Evolutionary conservation across 1,140 invertebrate species (phyloP).

Genomic region (Pseudomyrmex flavicornis): DNA sequence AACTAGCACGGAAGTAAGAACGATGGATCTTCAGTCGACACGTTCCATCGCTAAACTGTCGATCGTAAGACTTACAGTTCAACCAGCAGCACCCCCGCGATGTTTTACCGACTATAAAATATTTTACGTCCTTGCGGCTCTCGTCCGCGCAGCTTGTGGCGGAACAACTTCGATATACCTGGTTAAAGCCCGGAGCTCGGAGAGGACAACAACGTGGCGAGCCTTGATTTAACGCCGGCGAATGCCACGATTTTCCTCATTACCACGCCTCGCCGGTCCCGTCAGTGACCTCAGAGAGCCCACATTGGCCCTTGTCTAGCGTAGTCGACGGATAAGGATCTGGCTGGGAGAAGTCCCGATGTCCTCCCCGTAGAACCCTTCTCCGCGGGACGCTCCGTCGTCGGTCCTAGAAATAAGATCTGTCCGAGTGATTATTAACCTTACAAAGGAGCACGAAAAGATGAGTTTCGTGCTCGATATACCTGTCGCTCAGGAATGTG

Average conservation of each 20-base stretch:
- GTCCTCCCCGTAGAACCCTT: not conserved
- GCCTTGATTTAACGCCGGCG: slow-evolving; percentile 34
- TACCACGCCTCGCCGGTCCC: not conserved
- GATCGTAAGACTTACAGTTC: slow-evolving; percentile 59
- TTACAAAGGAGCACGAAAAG: slow-evolving; percentile 53
- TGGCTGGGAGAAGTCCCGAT: not conserved
- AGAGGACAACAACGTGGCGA: slow-evolving; percentile 5
- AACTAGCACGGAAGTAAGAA: slow-evolving; percentile 53
- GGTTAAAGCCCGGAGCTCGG: slow-evolving; percentile 25
- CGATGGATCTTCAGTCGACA: slow-evolving; percentile 61
- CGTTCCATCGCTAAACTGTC: slow-evolving; percentile 58
- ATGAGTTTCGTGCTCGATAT: slow-evolving; percentile 17
- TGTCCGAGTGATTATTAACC: slow-evolving; percentile 46
- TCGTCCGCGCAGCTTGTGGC: not conserved
- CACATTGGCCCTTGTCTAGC: not conserved
- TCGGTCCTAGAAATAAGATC: slow-evolving; percentile 44
- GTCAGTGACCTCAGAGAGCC: not conserved
- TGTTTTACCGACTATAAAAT: slow-evolving; percentile 55
- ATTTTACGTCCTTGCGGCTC: slow-evolving; percentile 38
- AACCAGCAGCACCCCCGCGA: slow-evolving; percentile 38
- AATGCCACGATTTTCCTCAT: slow-evolving; percentile 55
- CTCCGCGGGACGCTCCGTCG: slow-evolving; percentile 51
- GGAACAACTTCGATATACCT: slow-evolving; percentile 25
- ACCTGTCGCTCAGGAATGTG: slow-evolving; percentile 53
- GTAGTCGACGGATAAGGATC: slow-evolving; percentile 57